These are phyloP conservation scores for Mohoua ochrocephala DNA, from an alignment of 2,113 vertebrate genomes.

Conservation along the genomic window DNA sequence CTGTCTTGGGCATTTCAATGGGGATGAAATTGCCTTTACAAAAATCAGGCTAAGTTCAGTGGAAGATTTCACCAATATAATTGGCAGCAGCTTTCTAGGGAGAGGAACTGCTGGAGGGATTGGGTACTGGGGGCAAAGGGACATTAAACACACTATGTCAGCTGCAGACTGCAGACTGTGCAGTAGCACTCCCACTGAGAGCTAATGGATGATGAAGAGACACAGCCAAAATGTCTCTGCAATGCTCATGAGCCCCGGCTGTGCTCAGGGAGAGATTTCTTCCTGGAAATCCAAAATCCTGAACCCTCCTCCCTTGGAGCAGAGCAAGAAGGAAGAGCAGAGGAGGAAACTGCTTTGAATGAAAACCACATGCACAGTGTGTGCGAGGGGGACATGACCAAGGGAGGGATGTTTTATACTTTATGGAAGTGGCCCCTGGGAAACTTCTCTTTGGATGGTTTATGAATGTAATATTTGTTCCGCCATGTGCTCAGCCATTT, in stretches of 20 bases:
- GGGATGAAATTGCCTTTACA: background rate
- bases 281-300: background rate
- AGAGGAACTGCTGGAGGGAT: background rate
- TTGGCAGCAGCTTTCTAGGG: slow-evolving; percentile 5
- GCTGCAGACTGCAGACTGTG: background rate
- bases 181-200: slow-evolving; percentile 6
- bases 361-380: background rate
- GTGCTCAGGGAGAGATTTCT: background rate
- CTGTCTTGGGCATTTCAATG: background rate
- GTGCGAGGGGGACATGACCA: background rate
- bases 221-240: background rate
- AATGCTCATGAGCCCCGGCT: background rate
- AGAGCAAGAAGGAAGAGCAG: background rate
- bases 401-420: background rate
- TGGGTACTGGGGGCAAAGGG: background rate
- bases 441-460: background rate
- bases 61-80: slow-evolving; percentile 6
- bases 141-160: slow-evolving; percentile 12
- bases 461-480: background rate
- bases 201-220: background rate
- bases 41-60: background rate
- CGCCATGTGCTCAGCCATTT: background rate
- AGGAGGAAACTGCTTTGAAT: background rate
- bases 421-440: background rate
- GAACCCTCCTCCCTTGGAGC: background rate